Conservation (phyloP, 2,113 vertebrate genomes). For the Melospiza georgiana region DNA sequence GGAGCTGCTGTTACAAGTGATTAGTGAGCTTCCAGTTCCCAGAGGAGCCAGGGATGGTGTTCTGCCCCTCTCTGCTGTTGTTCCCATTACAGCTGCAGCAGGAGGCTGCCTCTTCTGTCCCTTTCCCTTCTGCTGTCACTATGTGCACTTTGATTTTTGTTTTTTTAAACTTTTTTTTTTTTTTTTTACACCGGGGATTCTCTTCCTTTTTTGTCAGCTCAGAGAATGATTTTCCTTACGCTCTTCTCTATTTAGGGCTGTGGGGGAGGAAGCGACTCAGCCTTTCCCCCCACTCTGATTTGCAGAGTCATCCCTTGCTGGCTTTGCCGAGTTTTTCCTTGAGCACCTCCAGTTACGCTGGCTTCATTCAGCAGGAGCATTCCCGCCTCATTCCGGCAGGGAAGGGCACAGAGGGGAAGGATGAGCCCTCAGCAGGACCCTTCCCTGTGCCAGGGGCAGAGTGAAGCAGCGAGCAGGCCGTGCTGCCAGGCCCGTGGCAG, state of each 20-base stretch:
- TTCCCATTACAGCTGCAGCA: neutral
- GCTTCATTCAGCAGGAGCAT: neutral
- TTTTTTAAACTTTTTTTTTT: neutral
- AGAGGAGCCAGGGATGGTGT: neutral
- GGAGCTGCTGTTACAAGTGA: neutral
- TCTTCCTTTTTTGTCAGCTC: conserved; percentile 38
- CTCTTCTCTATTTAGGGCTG: conserved; percentile 16
- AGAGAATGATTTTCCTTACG: neutral
- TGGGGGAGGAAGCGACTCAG: conserved; percentile 59
- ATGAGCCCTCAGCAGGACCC: neutral
- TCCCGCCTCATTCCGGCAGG: neutral
- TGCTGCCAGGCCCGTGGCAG: neutral
- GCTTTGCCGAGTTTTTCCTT: neutral
- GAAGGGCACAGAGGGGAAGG: neutral
- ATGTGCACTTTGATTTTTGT: neutral
- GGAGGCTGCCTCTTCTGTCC: neutral
- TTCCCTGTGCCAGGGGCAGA: neutral
- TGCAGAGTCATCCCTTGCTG: conserved; percentile 9
- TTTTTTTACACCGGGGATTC: neutral
- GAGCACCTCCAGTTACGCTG: neutral
- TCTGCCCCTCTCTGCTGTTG: neutral
- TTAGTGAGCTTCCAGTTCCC: neutral
- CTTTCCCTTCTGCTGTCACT: neutral
- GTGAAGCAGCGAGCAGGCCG: fast-evolving
- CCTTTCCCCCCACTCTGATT: neutral